A percentile compares a stretch with the other conserved stretches of the same genome.
Conservation (phyloP, 2,888 invertebrate genomes). For the Lamellibrachia columna region DNA sequence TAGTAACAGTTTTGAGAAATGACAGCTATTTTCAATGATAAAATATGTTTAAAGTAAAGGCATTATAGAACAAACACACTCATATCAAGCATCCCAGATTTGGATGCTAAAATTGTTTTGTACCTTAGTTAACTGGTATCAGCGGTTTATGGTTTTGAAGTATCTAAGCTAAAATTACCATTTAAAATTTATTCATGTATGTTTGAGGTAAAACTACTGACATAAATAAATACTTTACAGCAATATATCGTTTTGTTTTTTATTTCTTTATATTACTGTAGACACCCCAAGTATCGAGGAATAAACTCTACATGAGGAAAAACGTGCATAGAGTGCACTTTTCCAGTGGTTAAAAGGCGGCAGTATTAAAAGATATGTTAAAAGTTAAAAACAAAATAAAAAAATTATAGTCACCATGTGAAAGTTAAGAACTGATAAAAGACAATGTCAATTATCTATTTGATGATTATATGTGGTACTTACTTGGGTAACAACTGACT, state of each 20-base stretch:
- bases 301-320: too few relatives aligned
- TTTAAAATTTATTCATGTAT: background rate
- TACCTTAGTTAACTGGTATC: background rate
- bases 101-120: background rate
- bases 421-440: too few relatives aligned
- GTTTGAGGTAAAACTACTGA: background rate
- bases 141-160: background rate
- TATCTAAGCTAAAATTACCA: background rate
- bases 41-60: background rate
- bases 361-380: too few relatives aligned
- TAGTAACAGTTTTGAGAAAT: background rate
- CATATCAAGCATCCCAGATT: background rate
- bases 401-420: too few relatives aligned
- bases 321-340: too few relatives aligned
- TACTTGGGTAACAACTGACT: background rate
- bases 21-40: background rate
- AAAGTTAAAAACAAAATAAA: too few relatives aligned
- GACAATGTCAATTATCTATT: too few relatives aligned
- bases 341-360: too few relatives aligned
- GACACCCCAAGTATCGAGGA: too few relatives aligned
- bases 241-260: too few relatives aligned
- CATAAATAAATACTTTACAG: background rate
- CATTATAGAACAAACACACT: background rate
- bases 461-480: too few relatives aligned
- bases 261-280: too few relatives aligned